Conservation (phyloP, 2,113 vertebrate species). For the Phyllostomus hastatus region DNA sequence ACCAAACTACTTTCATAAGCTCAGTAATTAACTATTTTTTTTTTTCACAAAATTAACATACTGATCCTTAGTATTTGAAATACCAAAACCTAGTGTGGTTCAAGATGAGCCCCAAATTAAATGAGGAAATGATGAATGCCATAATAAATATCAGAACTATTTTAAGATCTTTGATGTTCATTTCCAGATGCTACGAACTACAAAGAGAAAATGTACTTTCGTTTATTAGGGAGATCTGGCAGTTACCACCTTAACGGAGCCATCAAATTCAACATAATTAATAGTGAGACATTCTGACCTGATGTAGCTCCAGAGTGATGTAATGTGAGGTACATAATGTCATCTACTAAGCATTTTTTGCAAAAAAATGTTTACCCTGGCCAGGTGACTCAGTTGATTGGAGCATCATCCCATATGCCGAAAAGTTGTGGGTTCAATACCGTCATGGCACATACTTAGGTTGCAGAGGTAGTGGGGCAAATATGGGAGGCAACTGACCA, state of each 20-base stretch:
- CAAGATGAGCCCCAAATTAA: constrained; percentile 16
- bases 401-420: too few relatives aligned
- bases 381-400: background rate
- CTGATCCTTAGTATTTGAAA: constrained; percentile 22
- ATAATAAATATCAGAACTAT: background rate
- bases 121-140: constrained; percentile 36
- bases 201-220: constrained; percentile 4
- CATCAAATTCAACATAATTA: constrained; percentile 32
- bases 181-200: constrained; percentile 22
- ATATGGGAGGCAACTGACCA: too few relatives aligned
- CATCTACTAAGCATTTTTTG: constrained; percentile 17
- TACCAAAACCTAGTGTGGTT: constrained; percentile 14
- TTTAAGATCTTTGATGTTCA: constrained; percentile 4
- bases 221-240: background rate
- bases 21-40: background rate
- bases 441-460: too few relatives aligned
- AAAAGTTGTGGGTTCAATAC: too few relatives aligned
- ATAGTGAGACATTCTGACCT: background rate
- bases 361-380: background rate
- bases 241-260: background rate
- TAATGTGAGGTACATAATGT: constrained; percentile 20
- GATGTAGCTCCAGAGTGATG: background rate
- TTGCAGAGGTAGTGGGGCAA: too few relatives aligned
- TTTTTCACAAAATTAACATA: background rate
- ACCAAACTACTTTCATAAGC: background rate